Percentiles rank a stretch among this genome's conserved stretches.
Evolutionary conservation across 2,113 vertebrate genomes (phyloP).

Genomic region (Progne subis): DNA sequence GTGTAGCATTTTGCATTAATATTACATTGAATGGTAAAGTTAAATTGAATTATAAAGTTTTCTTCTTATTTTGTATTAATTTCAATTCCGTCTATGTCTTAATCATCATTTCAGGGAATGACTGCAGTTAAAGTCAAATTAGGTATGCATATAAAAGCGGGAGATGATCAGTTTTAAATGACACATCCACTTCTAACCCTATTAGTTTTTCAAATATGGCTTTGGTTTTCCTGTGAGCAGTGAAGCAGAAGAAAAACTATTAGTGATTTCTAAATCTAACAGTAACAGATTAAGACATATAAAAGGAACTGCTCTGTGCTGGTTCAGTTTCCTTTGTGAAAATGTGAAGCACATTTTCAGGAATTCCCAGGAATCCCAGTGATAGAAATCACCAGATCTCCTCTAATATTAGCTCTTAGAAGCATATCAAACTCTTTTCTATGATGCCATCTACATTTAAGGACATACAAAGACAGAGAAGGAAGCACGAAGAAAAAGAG

Average conservation of each 20-base stretch:
- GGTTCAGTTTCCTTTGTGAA: background rate
- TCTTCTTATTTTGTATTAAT: background rate
- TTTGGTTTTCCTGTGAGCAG: background rate
- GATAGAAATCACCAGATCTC: background rate
- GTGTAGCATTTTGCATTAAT: background rate
- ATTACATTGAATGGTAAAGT: background rate
- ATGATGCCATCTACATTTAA: background rate
- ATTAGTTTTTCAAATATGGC: background rate
- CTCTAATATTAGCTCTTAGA: background rate
- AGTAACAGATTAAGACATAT: background rate
- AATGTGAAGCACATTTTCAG: background rate
- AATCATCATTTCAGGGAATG: background rate
- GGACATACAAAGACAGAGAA: background rate
- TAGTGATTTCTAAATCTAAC: background rate
- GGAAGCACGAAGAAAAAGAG: background rate
- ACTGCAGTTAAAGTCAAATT: background rate
- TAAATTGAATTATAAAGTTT: background rate
- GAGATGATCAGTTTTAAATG: background rate
- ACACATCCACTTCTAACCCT: background rate
- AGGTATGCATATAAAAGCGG: background rate
- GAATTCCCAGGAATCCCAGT: background rate
- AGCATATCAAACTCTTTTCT: background rate
- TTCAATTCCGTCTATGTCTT: background rate
- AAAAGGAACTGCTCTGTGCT: background rate
- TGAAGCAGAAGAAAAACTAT: background rate